Base-by-base conservation (phyloP, 2,888 invertebrate genomes). In the Clusia tigrina region DNA sequence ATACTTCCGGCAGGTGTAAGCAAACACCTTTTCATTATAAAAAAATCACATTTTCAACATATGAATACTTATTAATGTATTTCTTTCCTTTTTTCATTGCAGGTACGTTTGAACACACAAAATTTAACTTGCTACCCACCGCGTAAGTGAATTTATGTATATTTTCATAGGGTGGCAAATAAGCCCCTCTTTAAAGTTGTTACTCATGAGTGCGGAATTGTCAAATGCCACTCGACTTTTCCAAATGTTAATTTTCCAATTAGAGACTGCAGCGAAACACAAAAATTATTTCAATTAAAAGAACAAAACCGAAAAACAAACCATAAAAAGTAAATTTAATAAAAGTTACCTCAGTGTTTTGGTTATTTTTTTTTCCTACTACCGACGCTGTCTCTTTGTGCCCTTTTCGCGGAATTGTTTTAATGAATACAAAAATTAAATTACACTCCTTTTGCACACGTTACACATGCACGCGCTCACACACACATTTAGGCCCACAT, bases 31-130 rank as follows among this genome's bases (percentile, higher is more conserved):
- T n/a, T n/a, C n/a, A n/a, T n/a, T n/a, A n/a, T n/a, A n/a, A n/a
- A n/a, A n/a, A n/a, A n/a, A n/a, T n/a, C n/a, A n/a, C n/a, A n/a
- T n/a, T n/a, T n/a, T n/a, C n/a, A n/a, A n/a, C n/a, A n/a, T n/a
- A n/a, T n/a, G n/a, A n/a, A n/a, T 15, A 54, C 38, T 37, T n/a
- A 18, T 26, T 32, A n/a, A n/a, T n/a, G 10, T 32, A n/a, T 24
- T 51, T 10, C 18, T 58, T 48, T 0, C 37, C 20, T 58, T 38
- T 53, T 63, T 17, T 58, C 42, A 23, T 65, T 65, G 15, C 63
- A 66, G 63, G 65, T 65, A 65, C 37, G 65, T 62, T n/a, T 20
- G 25, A 52, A 55, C n/a, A 25, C 58, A 48, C 54, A 26, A 26
- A 15, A 58, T 18, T 57, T 25, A 46, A 57, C 15, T 15, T 20